Conservation (phyloP, 2,888 invertebrate species). For the Dryomyza anilis region DNA sequence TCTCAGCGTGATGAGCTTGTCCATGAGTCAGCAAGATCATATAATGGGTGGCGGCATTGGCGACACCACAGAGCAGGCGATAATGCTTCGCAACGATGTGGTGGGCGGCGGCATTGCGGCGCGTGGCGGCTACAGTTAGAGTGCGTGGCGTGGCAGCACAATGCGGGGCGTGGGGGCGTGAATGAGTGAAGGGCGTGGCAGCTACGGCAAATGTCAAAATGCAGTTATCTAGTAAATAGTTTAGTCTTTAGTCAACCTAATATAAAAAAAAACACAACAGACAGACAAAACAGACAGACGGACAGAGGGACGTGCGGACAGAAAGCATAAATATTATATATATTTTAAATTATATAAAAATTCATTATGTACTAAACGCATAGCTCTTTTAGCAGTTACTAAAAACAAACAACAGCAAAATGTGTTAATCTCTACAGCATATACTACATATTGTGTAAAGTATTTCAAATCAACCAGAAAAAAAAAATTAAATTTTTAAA, state of each 20-base stretch:
- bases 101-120: slow-evolving; percentile 35
- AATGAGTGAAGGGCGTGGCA: slow-evolving; percentile 22
- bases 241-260: slow-evolving; percentile 7
- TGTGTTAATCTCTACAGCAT: no score
- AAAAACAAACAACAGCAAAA: no score
- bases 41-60: slow-evolving; percentile 38
- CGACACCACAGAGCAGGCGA: slow-evolving; percentile 55
- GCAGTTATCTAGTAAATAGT: slow-evolving; percentile 36
- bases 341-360: slow-evolving; percentile 15
- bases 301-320: no score
- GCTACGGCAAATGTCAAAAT: slow-evolving; percentile 25
- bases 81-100: slow-evolving; percentile 38
- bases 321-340: no score
- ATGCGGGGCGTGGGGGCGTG: no score
- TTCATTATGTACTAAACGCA: neutral
- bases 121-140: slow-evolving; percentile 33
- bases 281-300: slow-evolving; percentile 13
- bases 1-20: slow-evolving; percentile 46
- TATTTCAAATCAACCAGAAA: no score
- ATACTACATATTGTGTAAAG: no score
- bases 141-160: slow-evolving; percentile 21
- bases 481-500: no score
- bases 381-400: no score
- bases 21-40: slow-evolving; percentile 47
- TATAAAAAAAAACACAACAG: slow-evolving; percentile 9